phyloP scores from a whole-genome alignment of 1,140 invertebrate genomes.

The Brachionus manjavacas region DNA sequence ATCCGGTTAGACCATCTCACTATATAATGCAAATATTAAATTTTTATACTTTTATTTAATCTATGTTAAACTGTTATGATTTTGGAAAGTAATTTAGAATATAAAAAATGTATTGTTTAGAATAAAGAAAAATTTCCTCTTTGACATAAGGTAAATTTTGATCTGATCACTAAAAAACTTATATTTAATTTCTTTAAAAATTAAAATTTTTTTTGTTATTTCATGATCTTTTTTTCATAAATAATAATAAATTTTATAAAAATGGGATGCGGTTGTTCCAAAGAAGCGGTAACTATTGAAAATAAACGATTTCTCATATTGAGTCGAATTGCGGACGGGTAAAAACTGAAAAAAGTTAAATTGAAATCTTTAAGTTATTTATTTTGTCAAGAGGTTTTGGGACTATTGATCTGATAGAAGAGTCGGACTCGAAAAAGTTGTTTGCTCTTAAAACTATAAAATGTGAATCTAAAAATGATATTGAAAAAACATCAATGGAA shows the following conservation, averaged over 20 bases:
- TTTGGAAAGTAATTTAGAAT: too few relatives aligned
- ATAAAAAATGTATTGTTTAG: too few relatives aligned
- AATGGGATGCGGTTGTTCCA: conserved; percentile 37
- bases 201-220: not conserved
- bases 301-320: not conserved
- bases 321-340: conserved; percentile 39
- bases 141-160: conserved; percentile 8
- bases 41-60: not conserved
- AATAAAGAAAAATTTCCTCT: not conserved
- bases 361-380: not conserved
- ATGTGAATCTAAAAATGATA: conserved; percentile 36
- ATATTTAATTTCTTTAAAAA: not conserved
- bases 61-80: too few relatives aligned
- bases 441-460: conserved; percentile 15
- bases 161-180: not conserved
- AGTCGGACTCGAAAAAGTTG: not conserved
- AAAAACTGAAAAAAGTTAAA: not conserved
- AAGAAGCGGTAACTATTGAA: not conserved
- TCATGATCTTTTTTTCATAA: not conserved
- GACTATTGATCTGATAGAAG: conserved; percentile 25
- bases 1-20: too few relatives aligned
- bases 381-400: not conserved
- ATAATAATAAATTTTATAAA: not conserved
- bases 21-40: too few relatives aligned
- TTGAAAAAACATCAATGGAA: conserved; percentile 6